These are phyloP conservation scores for Ctenomys sociabilis DNA, from an alignment of 2,113 vertebrate genomes.

Conservation along the genomic window DNA sequence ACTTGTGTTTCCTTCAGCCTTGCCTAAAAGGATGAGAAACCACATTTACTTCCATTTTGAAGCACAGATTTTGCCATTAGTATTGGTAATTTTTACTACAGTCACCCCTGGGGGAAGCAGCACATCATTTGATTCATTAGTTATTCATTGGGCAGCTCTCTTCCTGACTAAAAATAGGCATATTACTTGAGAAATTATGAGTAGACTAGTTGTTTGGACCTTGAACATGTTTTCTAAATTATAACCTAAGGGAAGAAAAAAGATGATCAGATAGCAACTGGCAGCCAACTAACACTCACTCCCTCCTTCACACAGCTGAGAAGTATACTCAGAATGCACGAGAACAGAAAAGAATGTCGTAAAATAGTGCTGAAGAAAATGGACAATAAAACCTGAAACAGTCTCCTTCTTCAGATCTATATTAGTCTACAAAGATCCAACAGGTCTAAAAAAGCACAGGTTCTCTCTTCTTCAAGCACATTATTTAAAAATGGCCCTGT, in stretches of 20 bases:
- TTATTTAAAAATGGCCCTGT: not conserved
- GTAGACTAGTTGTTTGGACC: not conserved
- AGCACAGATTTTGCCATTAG: not conserved
- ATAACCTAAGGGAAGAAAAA: not conserved
- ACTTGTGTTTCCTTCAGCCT: not conserved
- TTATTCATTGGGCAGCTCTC: not conserved
- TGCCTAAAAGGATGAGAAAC: not conserved
- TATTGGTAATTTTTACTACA: conserved; percentile 18
- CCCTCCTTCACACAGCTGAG: not conserved
- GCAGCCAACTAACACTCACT: not conserved
- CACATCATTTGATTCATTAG: not conserved
- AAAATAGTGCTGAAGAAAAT: conserved; percentile 34
- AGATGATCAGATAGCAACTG: not conserved
- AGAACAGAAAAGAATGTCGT: not conserved
- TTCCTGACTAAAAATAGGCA: not conserved
- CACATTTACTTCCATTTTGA: conserved; percentile 20
- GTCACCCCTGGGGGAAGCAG: not conserved
- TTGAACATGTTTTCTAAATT: conserved; percentile 13
- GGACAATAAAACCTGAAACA: conserved; percentile 17
- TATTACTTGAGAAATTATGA: conserved; percentile 52
- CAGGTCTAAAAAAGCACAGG: not conserved
- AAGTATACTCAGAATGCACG: not conserved
- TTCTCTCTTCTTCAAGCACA: conserved; percentile 29
- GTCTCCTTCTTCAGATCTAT: conserved; percentile 23
- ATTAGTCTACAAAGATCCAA: conserved; percentile 23